These are phyloP conservation scores for Catharus minimus DNA, from an alignment of 2,113 vertebrate species.

Conservation along the genomic window DNA sequence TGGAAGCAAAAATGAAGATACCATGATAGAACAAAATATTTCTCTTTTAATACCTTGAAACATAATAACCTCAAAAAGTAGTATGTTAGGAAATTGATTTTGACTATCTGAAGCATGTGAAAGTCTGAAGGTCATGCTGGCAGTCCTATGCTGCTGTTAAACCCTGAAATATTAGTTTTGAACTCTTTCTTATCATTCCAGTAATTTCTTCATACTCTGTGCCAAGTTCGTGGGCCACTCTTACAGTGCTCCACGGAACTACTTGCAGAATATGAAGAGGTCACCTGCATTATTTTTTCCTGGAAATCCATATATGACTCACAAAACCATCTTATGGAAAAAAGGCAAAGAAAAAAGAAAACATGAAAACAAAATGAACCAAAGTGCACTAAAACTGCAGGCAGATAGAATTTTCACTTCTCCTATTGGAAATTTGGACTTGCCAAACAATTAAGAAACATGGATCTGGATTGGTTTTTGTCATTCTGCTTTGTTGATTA, in stretches of 20 bases:
- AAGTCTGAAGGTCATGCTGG: conserved; percentile 19
- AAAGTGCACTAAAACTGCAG: not conserved
- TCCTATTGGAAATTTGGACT: conserved; percentile 29
- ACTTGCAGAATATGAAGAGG: conserved; percentile 50
- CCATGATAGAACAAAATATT: not conserved
- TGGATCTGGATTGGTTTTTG: conserved; percentile 61
- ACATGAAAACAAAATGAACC: not conserved
- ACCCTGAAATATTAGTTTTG: conserved; percentile 41
- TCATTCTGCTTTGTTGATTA: conserved; percentile 73
- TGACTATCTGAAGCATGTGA: not conserved
- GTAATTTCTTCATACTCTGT: not conserved
- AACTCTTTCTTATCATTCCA: conserved; percentile 29
- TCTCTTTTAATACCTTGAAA: conserved; percentile 24
- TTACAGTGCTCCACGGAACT: conserved; percentile 37
- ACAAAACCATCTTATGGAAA: not conserved
- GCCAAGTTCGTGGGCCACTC: conserved; percentile 32
- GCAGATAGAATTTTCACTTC: conserved; percentile 40
- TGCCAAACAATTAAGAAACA: conserved; percentile 70
- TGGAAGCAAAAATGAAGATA: not conserved
- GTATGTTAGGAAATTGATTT: conserved; percentile 21
- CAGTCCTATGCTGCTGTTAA: conserved; percentile 49
- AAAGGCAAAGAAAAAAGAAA: not conserved
- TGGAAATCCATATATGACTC: not conserved
- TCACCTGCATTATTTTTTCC: not conserved
- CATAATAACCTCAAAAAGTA: not conserved